These are phyloP conservation scores for Actinopyga echinites DNA, from an alignment of 53 echinoderm and acorn worm genomes.

Conservation along the genomic window DNA sequence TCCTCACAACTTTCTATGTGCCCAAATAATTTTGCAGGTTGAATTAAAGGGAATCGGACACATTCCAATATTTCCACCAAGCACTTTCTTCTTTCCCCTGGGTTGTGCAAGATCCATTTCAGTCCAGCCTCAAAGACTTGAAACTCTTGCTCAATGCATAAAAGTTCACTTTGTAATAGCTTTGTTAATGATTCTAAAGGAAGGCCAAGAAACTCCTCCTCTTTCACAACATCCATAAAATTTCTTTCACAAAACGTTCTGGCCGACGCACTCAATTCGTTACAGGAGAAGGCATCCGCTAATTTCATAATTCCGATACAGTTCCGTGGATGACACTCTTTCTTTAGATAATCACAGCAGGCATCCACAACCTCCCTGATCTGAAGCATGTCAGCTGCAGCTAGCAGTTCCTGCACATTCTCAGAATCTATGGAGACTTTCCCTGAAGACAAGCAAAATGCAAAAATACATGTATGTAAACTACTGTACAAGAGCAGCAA, in stretches of 20 bases:
- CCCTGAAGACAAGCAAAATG: slow-evolving; percentile 52
- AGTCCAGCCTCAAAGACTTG: slow-evolving; percentile 86
- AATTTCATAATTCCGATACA: slow-evolving; percentile 84
- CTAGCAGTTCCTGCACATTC: slow-evolving; percentile 76
- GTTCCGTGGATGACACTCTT: slow-evolving; percentile 89
- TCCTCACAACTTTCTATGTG: slow-evolving; percentile 74
- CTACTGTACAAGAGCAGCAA: too few species aligned
- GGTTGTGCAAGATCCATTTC: slow-evolving; percentile 77
- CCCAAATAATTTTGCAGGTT: slow-evolving; percentile 69
- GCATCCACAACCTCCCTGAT: slow-evolving; percentile 68
- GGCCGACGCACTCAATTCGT: slow-evolving; percentile 60
- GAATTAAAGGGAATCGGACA: slow-evolving; percentile 76
- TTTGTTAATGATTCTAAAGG: slow-evolving; percentile 54
- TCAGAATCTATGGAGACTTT: slow-evolving; percentile 59
- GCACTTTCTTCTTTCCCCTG: slow-evolving; percentile 55
- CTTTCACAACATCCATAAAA: slow-evolving; percentile 61
- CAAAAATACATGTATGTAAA: not conserved
- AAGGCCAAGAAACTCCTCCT: slow-evolving; percentile 81
- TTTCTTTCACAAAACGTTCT: slow-evolving; percentile 65
- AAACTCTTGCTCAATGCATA: slow-evolving; percentile 84
- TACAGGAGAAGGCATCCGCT: slow-evolving; percentile 67
- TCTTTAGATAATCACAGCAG: slow-evolving; percentile 78
- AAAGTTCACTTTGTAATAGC: slow-evolving; percentile 72
- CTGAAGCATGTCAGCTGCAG: slow-evolving; percentile 96
- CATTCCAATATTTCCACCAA: slow-evolving; percentile 74